Evolutionary conservation across 1,140 invertebrate species (phyloP).

Genomic region (Melanaphis sacchari): DNA sequence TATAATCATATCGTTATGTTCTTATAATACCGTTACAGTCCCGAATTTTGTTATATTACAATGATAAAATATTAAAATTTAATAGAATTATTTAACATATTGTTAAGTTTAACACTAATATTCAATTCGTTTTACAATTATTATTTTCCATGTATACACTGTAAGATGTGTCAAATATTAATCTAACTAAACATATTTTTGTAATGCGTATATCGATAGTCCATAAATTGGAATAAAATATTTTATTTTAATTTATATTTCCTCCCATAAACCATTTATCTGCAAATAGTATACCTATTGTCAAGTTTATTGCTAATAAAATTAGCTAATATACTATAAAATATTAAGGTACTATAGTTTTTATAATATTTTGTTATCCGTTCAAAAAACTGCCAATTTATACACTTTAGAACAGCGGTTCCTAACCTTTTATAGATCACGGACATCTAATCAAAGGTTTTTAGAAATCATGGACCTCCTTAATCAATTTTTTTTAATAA

Average conservation of each 20-base stretch:
- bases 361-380: neutral
- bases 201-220: neutral
- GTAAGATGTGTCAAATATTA: neutral
- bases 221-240: neutral
- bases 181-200: neutral
- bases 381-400: neutral
- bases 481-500: too few relatives aligned
- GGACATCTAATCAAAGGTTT: too few relatives aligned
- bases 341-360: neutral
- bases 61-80: neutral
- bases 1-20: neutral
- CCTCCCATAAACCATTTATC: neutral
- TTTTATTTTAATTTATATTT: neutral
- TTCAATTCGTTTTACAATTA: neutral
- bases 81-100: neutral
- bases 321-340: too few relatives aligned
- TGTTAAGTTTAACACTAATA: neutral
- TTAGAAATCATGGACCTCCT: too few relatives aligned
- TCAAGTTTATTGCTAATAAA: neutral
- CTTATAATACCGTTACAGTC: neutral
- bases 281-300: neutral
- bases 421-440: too few relatives aligned
- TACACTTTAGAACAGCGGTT: too few relatives aligned
- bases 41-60: neutral
- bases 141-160: neutral